Conservation (phyloP, 2,888 invertebrate species). For the Agonopterix heracliana region DNA sequence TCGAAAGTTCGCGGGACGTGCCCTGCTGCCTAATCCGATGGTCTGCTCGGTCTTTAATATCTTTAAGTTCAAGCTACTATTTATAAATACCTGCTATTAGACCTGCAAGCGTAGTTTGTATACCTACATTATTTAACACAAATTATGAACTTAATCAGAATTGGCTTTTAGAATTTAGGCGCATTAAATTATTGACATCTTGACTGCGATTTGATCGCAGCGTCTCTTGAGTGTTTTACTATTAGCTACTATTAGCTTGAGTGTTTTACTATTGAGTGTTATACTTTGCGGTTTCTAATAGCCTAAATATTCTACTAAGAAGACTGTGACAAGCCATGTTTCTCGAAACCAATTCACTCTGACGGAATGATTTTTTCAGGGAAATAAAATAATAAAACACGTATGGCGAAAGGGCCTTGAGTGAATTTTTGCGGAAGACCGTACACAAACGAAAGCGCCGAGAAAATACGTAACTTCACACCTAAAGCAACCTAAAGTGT, state of each 20-base stretch:
- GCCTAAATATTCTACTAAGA: too few relatives aligned
- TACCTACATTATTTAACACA: too few relatives aligned
- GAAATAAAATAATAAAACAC: conserved; percentile 68
- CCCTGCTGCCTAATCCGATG: conserved; percentile 54
- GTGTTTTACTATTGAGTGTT: too few relatives aligned
- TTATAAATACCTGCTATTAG: conserved; percentile 15
- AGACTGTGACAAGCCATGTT: conserved; percentile 9
- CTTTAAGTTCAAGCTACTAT: conserved; percentile 32
- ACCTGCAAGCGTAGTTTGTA: not conserved
- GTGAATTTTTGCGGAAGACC: conserved; percentile 51
- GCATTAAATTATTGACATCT: too few relatives aligned
- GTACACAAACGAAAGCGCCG: conserved; percentile 8
- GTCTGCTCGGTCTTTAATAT: conserved; percentile 51
- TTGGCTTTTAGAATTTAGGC: too few relatives aligned
- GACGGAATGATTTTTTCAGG: conserved; percentile 31
- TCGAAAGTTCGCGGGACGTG: conserved; percentile 71
- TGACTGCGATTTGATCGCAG: too few relatives aligned
- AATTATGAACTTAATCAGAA: too few relatives aligned
- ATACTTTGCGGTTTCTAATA: too few relatives aligned
- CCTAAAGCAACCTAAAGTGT: not conserved
- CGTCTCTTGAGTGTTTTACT: too few relatives aligned
- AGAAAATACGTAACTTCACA: conserved; percentile 5
- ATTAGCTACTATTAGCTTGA: too few relatives aligned
- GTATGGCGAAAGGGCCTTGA: conserved; percentile 52
- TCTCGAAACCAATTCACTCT: conserved; percentile 14